A percentile compares a stretch with the other conserved stretches of the same genome.
Evolutionary conservation across 2,888 invertebrate species (phyloP).

Genomic region (Prosopocoilus inquinatus): DNA sequence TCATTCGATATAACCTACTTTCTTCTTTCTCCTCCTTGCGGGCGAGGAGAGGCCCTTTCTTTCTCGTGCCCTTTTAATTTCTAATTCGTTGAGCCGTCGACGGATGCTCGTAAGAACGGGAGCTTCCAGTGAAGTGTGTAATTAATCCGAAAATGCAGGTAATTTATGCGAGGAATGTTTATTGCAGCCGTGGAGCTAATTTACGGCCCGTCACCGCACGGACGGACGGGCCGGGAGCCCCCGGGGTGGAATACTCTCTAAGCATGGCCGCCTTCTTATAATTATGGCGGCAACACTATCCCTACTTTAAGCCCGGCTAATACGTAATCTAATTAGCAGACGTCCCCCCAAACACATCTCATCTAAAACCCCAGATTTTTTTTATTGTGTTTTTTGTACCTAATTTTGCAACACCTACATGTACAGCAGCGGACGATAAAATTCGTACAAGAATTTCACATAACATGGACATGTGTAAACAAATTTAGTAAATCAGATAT

Average conservation of each 20-base stretch:
- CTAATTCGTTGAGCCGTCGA: constrained; percentile 9
- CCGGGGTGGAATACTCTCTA: constrained; percentile 20
- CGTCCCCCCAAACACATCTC: too few species aligned
- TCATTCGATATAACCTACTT: too few species aligned
- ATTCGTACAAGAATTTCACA: too few species aligned
- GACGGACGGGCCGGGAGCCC: constrained; percentile 37
- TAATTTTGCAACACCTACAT: too few species aligned
- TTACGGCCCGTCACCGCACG: constrained; percentile 50
- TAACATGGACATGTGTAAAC: too few species aligned
- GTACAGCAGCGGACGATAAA: too few species aligned
- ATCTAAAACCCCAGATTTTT: too few species aligned
- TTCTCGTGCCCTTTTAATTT: not conserved
- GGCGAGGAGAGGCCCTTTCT: too few species aligned
- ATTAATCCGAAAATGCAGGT: constrained; percentile 54
- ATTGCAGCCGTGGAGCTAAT: constrained; percentile 51
- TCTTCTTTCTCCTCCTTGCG: too few species aligned
- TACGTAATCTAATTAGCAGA: too few species aligned
- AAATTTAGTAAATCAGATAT: too few species aligned
- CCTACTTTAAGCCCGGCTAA: constrained; percentile 11
- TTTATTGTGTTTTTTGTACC: too few species aligned
- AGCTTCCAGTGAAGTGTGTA: constrained; percentile 52
- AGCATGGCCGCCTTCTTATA: constrained; percentile 14
- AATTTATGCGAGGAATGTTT: constrained; percentile 54
- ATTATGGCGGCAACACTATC: constrained; percentile 20
- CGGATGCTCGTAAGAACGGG: constrained; percentile 23